Percentiles rank a stretch among this genome's conserved stretches.
phyloP scores from a whole-genome alignment of 1,140 invertebrate genomes.

The Wiebesia pumilae region DNA sequence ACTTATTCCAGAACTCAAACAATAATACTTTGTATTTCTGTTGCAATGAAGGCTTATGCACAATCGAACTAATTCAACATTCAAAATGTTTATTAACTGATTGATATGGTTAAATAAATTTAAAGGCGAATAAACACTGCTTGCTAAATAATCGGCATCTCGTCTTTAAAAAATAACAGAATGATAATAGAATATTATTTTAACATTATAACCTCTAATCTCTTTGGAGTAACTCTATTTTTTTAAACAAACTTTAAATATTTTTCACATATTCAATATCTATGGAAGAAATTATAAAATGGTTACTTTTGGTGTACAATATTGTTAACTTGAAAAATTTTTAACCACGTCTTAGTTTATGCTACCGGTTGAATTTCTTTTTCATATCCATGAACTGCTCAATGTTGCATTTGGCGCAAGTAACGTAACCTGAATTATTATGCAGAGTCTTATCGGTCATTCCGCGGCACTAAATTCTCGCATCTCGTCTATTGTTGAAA shows the following conservation, averaged over 20 bases:
- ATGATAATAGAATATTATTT: neutral
- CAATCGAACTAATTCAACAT: neutral
- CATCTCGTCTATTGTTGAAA: too few species aligned
- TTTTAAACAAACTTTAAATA: neutral
- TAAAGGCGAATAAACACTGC: slow-evolving; percentile 17
- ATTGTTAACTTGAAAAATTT: too few species aligned
- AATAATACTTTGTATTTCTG: neutral
- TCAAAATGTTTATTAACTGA: neutral
- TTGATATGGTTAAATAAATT: neutral
- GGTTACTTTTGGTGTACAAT: neutral
- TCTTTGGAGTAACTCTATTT: neutral
- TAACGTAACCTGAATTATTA: too few species aligned
- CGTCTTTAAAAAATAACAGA: neutral
- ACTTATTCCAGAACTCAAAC: neutral
- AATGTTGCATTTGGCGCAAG: too few species aligned
- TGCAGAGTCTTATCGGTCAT: too few species aligned
- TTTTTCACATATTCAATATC: neutral
- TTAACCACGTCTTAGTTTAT: too few species aligned
- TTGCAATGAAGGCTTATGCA: neutral
- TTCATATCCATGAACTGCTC: too few species aligned
- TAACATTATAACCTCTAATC: neutral
- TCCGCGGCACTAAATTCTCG: too few species aligned
- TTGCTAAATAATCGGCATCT: slow-evolving; percentile 16
- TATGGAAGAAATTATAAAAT: neutral
- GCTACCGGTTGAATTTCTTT: too few species aligned